phyloP scores from a whole-genome alignment of 1,140 invertebrate species.

The Brachionus rotundiformis region DNA sequence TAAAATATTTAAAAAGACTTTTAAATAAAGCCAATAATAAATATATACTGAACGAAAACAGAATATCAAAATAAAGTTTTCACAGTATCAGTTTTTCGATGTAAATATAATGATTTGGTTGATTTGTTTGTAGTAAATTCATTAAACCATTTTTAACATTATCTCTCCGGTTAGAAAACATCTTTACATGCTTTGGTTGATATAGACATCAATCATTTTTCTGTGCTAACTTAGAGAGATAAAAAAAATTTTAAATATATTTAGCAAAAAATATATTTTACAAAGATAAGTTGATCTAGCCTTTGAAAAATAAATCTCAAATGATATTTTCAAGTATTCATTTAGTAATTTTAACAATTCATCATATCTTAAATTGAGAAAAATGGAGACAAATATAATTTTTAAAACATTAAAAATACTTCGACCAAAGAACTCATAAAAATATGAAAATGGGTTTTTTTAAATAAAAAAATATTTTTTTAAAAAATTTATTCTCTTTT shows the following conservation, averaged over 20 bases:
- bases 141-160: background rate
- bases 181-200: background rate
- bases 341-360: no score
- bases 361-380: no score
- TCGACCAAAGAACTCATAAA: no score
- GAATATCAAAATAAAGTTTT: background rate
- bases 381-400: no score
- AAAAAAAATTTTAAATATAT: background rate
- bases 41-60: background rate
- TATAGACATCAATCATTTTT: background rate
- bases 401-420: no score
- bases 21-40: no score
- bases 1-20: no score
- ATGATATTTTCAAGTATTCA: background rate
- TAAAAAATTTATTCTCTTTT: no score
- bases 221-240: background rate
- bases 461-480: no score
- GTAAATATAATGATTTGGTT: background rate
- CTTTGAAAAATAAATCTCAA: background rate
- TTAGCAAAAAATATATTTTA: background rate
- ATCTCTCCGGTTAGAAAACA: background rate
- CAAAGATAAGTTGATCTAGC: background rate
- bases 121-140: background rate
- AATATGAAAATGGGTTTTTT: no score
- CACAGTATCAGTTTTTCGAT: background rate